Percentiles rank a stretch among this genome's conserved stretches.
Evolutionary conservation across 2,888 invertebrate species (phyloP).

Genomic region (Stenichneumon culpator): DNA sequence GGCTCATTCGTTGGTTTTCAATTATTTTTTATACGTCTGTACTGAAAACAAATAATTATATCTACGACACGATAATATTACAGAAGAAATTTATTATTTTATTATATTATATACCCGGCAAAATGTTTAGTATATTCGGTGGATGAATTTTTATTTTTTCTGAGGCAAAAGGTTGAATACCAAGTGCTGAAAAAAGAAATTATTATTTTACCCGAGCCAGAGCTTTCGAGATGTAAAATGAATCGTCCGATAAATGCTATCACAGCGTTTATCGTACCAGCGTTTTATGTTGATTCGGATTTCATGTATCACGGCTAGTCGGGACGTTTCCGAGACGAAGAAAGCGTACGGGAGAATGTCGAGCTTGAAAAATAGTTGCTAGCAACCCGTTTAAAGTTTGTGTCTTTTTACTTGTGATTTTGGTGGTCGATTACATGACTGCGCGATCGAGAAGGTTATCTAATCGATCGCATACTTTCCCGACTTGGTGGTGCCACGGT

Average conservation of each 20-base stretch:
- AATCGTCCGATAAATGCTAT: not conserved
- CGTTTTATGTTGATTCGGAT: not conserved
- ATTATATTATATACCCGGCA: no score
- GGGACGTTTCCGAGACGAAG: not conserved
- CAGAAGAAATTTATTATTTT: no score
- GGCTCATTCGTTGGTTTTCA: no score
- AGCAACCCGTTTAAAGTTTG: not conserved
- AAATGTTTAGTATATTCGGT: no score
- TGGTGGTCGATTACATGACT: constrained; percentile 59
- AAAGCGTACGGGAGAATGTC: not conserved
- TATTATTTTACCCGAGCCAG: not conserved
- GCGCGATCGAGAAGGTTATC: constrained; percentile 63
- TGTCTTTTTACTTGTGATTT: constrained; percentile 53
- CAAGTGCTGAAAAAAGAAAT: not conserved
- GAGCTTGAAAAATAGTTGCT: not conserved
- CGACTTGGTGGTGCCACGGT: constrained; percentile 66
- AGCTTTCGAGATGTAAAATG: not conserved
- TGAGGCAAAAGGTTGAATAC: not conserved
- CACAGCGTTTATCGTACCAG: no score
- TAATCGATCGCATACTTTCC: constrained; percentile 64
- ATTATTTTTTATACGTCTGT: no score
- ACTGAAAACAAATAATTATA: no score
- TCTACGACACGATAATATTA: no score
- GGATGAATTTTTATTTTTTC: no score
- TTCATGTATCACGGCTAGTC: not conserved